phyloP scores from a whole-genome alignment of 2,888 invertebrate species.

The Poecilobothrus nobilitatus region DNA sequence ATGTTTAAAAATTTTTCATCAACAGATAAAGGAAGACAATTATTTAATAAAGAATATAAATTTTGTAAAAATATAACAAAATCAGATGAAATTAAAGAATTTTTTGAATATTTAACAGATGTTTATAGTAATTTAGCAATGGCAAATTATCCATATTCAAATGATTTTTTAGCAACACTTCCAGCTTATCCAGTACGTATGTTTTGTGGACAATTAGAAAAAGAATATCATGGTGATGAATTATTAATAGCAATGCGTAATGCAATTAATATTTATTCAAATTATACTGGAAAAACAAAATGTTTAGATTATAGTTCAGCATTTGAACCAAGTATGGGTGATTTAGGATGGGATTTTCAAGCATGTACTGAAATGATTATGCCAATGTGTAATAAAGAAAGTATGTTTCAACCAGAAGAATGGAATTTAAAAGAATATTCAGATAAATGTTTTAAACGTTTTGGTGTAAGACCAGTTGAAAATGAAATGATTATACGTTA shows the following conservation, averaged over 20 bases:
- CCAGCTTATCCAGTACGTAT: slow-evolving; percentile 75
- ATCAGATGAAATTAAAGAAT: slow-evolving; percentile 45
- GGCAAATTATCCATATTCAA: slow-evolving; percentile 90
- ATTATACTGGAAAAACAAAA: slow-evolving; percentile 62
- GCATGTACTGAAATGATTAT: slow-evolving; percentile 95
- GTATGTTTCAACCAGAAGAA: slow-evolving; percentile 61
- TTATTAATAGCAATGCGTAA: slow-evolving; percentile 49
- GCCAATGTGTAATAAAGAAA: slow-evolving; percentile 80
- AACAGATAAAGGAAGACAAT: slow-evolving; percentile 57
- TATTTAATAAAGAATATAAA: slow-evolving; percentile 63
- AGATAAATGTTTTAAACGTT: slow-evolving; percentile 60
- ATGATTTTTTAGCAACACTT: slow-evolving; percentile 70
- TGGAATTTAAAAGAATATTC: slow-evolving; percentile 67
- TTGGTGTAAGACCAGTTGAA: slow-evolving; percentile 57
- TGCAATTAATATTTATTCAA: slow-evolving; percentile 68
- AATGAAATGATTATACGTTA: slow-evolving; percentile 64
- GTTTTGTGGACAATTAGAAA: slow-evolving; percentile 50
- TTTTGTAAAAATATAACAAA: slow-evolving; percentile 64
- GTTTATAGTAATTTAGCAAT: slow-evolving; percentile 78
- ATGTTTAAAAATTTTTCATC: slow-evolving; percentile 53
- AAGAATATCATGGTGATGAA: slow-evolving; percentile 21
- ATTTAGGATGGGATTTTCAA: slow-evolving; percentile 74
- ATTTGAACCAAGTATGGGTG: slow-evolving; percentile 52
- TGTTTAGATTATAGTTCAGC: slow-evolving; percentile 61
- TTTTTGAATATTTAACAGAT: slow-evolving; percentile 55